Evolutionary conservation across 2,797 vertebrate species (phyloP).

Genomic region (Denticeps clupeoides): DNA sequence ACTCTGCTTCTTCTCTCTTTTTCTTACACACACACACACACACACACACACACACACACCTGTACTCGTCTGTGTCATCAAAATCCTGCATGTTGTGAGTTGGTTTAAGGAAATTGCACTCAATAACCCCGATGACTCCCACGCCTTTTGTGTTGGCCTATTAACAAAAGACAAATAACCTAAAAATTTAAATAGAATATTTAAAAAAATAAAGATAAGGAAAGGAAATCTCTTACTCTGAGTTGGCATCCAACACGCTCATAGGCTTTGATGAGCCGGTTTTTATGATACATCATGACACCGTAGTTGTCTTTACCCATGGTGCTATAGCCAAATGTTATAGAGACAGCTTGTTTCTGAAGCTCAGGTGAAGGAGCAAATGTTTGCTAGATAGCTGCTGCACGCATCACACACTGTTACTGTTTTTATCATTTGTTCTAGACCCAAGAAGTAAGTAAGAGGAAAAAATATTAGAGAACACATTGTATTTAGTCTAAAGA

Average conservation of each 20-base stretch:
- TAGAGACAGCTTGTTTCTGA: slow-evolving; percentile 61
- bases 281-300: slow-evolving; percentile 97
- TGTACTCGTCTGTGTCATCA: slow-evolving; percentile 83
- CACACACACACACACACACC: slow-evolving; percentile 50
- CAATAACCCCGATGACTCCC: slow-evolving; percentile 85
- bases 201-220: neutral
- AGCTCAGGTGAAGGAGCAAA: slow-evolving; percentile 55
- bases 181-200: neutral
- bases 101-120: slow-evolving; percentile 85
- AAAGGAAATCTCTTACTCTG: slow-evolving; percentile 54
- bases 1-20: too few relatives aligned
- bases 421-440: too few relatives aligned
- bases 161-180: neutral
- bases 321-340: slow-evolving; percentile 92
- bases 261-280: slow-evolving; percentile 91
- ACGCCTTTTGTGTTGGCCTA: slow-evolving; percentile 81
- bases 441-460: too few relatives aligned
- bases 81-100: slow-evolving; percentile 98
- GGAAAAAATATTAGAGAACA: too few relatives aligned
- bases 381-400: neutral
- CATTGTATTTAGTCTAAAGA: too few relatives aligned
- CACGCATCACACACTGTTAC: too few relatives aligned
- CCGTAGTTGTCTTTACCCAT: slow-evolving; percentile 90
- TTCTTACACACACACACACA: neutral
- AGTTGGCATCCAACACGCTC: slow-evolving; percentile 84